A percentile compares a stretch with the other conserved stretches of the same genome.
Evolutionary conservation across 1,140 invertebrate species (phyloP).

Genomic region (Streblospio benedicti): DNA sequence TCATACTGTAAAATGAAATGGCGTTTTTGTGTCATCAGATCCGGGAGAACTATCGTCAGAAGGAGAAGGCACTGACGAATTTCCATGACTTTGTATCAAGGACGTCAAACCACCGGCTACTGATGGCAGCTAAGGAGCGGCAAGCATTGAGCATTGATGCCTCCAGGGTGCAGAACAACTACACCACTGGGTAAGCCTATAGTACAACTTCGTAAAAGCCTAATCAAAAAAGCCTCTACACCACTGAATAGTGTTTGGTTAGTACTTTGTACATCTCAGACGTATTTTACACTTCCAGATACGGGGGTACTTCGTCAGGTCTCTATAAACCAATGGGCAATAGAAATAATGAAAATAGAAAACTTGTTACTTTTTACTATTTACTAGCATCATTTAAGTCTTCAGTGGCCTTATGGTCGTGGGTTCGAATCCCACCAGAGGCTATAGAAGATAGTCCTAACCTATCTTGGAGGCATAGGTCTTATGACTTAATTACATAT

Average conservation of each 20-base stretch:
- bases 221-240: background rate
- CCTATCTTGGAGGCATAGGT: background rate
- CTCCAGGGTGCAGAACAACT: constrained; percentile 36
- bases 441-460: background rate
- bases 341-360: background rate
- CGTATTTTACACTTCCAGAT: too few species aligned
- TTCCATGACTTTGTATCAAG: constrained; percentile 40
- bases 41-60: constrained; percentile 43
- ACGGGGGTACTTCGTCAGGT: background rate
- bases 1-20: too few species aligned
- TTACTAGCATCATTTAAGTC: background rate
- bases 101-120: constrained; percentile 38
- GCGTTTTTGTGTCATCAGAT: constrained; percentile 30
- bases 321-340: background rate
- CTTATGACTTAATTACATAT: background rate
- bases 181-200: constrained; percentile 34
- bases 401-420: background rate
- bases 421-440: background rate
- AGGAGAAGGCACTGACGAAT: constrained; percentile 38
- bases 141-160: constrained; percentile 40
- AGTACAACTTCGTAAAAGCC: background rate
- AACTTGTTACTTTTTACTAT: background rate
- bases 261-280: background rate
- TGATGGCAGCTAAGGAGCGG: constrained; percentile 42
- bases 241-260: background rate